phyloP scores from a whole-genome alignment of 2,888 invertebrate genomes.

The Actias luna region DNA sequence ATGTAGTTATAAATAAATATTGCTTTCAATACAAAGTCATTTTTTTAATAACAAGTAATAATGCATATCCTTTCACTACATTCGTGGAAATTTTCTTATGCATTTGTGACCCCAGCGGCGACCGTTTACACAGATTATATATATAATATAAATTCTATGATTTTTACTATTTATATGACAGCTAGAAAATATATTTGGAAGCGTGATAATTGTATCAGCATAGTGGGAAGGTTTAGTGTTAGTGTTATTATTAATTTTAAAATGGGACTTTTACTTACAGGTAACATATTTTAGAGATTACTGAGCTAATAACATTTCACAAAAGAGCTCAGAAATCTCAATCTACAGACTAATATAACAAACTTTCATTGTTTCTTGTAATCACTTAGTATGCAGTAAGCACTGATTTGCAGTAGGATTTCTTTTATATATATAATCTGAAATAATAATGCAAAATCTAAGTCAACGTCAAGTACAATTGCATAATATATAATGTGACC shows the following conservation, averaged over 20 bases:
- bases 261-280: too few species aligned
- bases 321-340: not conserved
- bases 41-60: not conserved
- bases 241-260: not conserved
- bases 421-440: too few species aligned
- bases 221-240: not conserved
- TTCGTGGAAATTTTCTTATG: constrained; percentile 26
- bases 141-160: not conserved
- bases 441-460: not conserved
- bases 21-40: too few species aligned
- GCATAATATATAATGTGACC: too few species aligned
- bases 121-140: too few species aligned
- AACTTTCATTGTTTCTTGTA: not conserved
- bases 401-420: not conserved
- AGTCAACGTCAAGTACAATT: not conserved
- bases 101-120: constrained; percentile 36
- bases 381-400: not conserved
- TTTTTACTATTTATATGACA: constrained; percentile 7
- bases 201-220: not conserved
- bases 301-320: not conserved
- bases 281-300: not conserved
- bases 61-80: not conserved
- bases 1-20: too few species aligned
- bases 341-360: not conserved
- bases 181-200: not conserved